These are phyloP conservation scores for Xestoiulus laeticollis DNA, from an alignment of 2,888 invertebrate species.

Conservation along the genomic window DNA sequence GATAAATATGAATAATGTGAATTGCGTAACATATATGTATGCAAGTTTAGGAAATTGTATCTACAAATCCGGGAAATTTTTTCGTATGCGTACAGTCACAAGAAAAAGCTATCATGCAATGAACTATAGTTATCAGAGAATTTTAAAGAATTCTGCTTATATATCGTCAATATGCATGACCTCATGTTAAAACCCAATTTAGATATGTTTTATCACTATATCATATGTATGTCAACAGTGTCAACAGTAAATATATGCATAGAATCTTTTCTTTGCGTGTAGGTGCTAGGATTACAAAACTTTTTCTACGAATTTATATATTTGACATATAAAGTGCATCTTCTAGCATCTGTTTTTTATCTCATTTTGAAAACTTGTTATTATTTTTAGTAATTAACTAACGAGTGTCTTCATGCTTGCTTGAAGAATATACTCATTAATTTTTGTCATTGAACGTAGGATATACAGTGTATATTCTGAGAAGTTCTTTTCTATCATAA, in stretches of 20 bases:
- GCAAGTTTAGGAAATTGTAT: too few species aligned
- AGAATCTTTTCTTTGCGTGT: background rate
- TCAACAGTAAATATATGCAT: background rate
- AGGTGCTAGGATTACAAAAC: background rate
- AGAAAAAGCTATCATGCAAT: too few species aligned
- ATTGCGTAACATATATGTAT: too few species aligned
- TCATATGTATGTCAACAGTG: background rate
- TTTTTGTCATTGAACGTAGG: background rate
- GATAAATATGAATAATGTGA: too few species aligned
- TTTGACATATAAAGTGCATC: background rate
- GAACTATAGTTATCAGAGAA: too few species aligned
- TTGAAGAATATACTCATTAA: background rate
- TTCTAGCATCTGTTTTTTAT: background rate
- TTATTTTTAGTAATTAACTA: background rate
- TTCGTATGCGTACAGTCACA: too few species aligned
- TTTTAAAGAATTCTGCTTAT: too few species aligned
- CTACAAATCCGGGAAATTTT: too few species aligned
- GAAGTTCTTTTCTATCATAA: background rate
- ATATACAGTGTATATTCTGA: background rate
- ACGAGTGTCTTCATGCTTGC: conserved; percentile 13
- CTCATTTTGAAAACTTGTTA: background rate
- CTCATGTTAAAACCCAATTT: too few species aligned
- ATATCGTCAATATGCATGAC: too few species aligned
- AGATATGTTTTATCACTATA: too few species aligned
- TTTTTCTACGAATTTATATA: background rate